phyloP scores from a whole-genome alignment of 2,888 invertebrate genomes.

The Celastrina argiolus region DNA sequence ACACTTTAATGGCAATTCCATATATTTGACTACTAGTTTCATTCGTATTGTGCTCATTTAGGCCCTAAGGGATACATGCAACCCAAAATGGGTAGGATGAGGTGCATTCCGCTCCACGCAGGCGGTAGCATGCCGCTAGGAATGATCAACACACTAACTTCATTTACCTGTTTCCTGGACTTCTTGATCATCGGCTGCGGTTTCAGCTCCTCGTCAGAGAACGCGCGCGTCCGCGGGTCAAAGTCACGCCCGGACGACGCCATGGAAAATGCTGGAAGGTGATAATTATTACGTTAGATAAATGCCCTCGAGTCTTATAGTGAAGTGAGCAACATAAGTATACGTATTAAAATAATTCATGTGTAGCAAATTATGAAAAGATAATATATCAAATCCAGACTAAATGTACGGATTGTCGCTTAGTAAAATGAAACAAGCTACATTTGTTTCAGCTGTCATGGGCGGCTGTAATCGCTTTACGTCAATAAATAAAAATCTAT shows the following conservation, averaged over 20 bases:
- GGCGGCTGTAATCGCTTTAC: too few species aligned
- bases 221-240: constrained; percentile 94
- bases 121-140: constrained; percentile 70
- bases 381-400: too few species aligned
- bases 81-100: constrained; percentile 36
- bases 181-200: constrained; percentile 99
- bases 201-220: constrained; percentile 97
- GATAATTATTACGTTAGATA: neutral
- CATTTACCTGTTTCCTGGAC: constrained; percentile 94
- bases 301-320: neutral
- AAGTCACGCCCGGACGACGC: constrained; percentile 95
- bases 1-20: neutral
- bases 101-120: constrained; percentile 47
- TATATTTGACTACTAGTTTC: neutral
- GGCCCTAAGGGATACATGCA: constrained; percentile 38
- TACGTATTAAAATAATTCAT: too few species aligned
- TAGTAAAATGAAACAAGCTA: too few species aligned
- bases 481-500: neutral
- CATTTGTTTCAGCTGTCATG: too few species aligned
- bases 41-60: neutral
- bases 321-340: too few species aligned
- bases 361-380: too few species aligned
- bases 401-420: too few species aligned
- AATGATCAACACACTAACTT: constrained; percentile 77
- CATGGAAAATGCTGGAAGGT: constrained; percentile 89